These are phyloP conservation scores for Eilema depressum DNA, from an alignment of 2,888 invertebrate species.

Conservation along the genomic window DNA sequence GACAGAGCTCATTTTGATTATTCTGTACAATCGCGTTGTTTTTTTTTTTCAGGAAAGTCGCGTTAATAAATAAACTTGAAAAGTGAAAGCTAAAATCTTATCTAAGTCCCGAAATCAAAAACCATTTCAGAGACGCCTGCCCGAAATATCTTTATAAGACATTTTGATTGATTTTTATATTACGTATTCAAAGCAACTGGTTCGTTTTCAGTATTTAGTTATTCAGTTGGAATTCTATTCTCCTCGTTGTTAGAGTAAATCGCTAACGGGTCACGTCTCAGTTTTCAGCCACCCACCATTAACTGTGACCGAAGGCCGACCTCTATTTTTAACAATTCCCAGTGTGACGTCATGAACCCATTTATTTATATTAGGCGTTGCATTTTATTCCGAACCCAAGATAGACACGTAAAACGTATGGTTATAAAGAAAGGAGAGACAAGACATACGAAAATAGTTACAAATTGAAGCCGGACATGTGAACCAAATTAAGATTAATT, in stretches of 20 bases:
- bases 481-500: constrained; percentile 48
- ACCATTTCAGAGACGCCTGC: too few species aligned
- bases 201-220: not conserved
- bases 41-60: too few species aligned
- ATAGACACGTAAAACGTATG: not conserved
- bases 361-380: constrained; percentile 34
- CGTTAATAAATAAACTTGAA: too few species aligned
- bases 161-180: too few species aligned
- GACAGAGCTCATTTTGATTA: too few species aligned
- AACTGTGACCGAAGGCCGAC: constrained; percentile 6
- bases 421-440: not conserved
- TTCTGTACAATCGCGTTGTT: too few species aligned
- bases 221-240: not conserved
- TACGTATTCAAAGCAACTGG: not conserved
- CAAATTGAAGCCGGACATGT: constrained; percentile 34
- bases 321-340: constrained; percentile 12
- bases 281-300: not conserved
- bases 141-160: too few species aligned
- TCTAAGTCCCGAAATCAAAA: too few species aligned
- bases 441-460: constrained; percentile 21
- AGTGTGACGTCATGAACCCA: constrained; percentile 21
- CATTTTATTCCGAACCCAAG: constrained; percentile 23
- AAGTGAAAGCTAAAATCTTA: too few species aligned
- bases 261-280: not conserved
- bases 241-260: not conserved